Evolutionary conservation across 2,888 invertebrate genomes (phyloP).

Genomic region (Drosophila tanythrix): DNA sequence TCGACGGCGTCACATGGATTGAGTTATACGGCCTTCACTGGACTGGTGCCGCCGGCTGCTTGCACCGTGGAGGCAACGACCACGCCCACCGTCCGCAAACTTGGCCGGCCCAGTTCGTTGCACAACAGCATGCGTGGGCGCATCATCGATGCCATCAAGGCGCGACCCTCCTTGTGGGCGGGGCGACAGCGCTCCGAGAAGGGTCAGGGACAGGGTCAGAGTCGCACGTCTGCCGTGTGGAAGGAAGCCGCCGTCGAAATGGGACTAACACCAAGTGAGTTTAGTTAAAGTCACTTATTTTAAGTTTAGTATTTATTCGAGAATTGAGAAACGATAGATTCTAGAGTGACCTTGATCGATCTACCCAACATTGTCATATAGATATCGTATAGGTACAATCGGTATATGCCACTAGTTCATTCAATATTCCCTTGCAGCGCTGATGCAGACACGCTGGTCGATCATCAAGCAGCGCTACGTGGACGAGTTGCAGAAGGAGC

Average conservation of each 20-base stretch:
- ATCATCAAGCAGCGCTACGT: constrained; percentile 83
- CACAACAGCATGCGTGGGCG: constrained; percentile 83
- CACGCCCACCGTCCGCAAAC: constrained; percentile 76
- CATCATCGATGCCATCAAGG: constrained; percentile 81
- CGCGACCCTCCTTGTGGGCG: constrained; percentile 80
- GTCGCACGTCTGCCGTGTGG: constrained; percentile 82
- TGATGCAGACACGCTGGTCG: constrained; percentile 83
- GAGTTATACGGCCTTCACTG: constrained; percentile 79
- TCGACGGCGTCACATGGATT: constrained; percentile 38
- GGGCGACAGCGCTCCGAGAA: constrained; percentile 77
- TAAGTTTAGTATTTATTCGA: not conserved
- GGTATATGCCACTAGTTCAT: not conserved
- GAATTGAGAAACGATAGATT: not conserved
- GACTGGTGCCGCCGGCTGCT: constrained; percentile 82
- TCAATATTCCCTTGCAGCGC: constrained; percentile 54
- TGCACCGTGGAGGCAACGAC: constrained; percentile 77
- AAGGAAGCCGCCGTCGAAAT: constrained; percentile 82
- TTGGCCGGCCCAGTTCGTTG: constrained; percentile 81
- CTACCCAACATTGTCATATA: not conserved
- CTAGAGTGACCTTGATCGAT: not conserved
- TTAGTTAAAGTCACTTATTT: not conserved
- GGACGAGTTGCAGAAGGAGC: constrained; percentile 82
- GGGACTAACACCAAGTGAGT: constrained; percentile 82
- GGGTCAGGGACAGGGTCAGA: constrained; percentile 81
- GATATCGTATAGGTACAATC: not conserved